phyloP scores from a whole-genome alignment of 2,113 vertebrate species.

The Nycticryphes semicollaris region DNA sequence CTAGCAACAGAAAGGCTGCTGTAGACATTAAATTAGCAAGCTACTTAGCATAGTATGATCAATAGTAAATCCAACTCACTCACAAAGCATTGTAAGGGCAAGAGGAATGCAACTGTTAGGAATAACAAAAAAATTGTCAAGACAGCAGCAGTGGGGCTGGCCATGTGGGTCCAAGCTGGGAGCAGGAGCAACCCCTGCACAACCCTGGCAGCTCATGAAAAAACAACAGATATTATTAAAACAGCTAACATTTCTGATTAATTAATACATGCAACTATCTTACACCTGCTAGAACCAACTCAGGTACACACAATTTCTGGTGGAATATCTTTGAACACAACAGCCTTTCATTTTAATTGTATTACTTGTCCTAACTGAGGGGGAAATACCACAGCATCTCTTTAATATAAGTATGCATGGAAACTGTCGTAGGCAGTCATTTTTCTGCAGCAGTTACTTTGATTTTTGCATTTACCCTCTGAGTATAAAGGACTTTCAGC shows the following conservation, averaged over 20 bases:
- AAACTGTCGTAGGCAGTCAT: neutral
- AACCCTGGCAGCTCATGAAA: neutral
- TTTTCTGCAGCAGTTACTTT: neutral
- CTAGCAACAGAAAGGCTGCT: neutral
- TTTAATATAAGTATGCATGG: accelerated
- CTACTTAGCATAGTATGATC: neutral
- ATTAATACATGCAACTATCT: neutral
- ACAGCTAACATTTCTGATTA: neutral
- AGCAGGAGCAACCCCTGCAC: neutral
- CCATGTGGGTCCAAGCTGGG: neutral
- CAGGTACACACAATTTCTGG: neutral
- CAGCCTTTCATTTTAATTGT: neutral
- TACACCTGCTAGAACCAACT: neutral
- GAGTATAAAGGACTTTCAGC: neutral
- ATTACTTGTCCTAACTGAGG: neutral
- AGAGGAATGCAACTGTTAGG: neutral
- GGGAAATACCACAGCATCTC: neutral
- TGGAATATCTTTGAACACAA: neutral
- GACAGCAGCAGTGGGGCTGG: neutral
- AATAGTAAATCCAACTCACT: neutral
- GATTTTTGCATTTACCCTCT: neutral
- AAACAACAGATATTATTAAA: neutral
- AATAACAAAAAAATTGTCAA: neutral
- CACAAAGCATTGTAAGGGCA: neutral
- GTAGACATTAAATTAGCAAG: neutral